These are phyloP conservation scores for Drosophila ogumai DNA, from an alignment of 1,140 invertebrate genomes.

Conservation along the genomic window DNA sequence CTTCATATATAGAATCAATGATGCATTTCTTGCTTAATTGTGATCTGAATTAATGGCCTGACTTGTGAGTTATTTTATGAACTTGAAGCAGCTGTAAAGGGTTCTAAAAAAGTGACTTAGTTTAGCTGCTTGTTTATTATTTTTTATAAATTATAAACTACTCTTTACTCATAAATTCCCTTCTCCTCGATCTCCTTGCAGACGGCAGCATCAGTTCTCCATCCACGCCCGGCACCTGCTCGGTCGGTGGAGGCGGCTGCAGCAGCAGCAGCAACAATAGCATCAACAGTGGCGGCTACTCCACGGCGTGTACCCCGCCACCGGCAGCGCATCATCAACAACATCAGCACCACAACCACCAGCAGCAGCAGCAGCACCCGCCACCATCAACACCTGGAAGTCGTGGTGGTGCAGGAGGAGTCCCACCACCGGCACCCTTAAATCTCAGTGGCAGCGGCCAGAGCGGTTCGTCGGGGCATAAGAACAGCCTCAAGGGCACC, in stretches of 20 bases:
- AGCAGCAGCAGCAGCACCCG: conserved; percentile 33
- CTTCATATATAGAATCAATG: not conserved
- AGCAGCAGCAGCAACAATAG: conserved; percentile 65
- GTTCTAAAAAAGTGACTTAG: too few species aligned
- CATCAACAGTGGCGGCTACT: conserved; percentile 46
- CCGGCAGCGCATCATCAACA: conserved; percentile 36
- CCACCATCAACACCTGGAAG: not conserved
- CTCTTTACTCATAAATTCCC: not conserved
- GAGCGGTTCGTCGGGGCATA: conserved; percentile 85
- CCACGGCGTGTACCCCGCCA: conserved; percentile 52
- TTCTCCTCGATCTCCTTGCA: conserved; percentile 22
- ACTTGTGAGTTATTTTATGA: not conserved
- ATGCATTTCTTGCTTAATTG: not conserved
- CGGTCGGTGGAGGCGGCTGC: conserved; percentile 45
- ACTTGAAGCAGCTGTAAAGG: not conserved
- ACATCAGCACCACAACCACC: conserved; percentile 13
- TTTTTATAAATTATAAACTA: not conserved
- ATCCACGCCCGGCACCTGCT: conserved; percentile 77
- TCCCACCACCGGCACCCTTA: conserved; percentile 67
- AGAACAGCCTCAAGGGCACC: conserved; percentile 89
- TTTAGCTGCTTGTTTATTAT: not conserved
- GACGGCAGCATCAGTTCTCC: conserved; percentile 84
- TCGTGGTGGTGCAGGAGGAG: conserved; percentile 15
- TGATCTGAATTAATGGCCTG: not conserved
- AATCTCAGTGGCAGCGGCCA: conserved; percentile 33